These are phyloP conservation scores for Yponomeuta cagnagella DNA, from an alignment of 2,888 invertebrate genomes.

Conservation along the genomic window DNA sequence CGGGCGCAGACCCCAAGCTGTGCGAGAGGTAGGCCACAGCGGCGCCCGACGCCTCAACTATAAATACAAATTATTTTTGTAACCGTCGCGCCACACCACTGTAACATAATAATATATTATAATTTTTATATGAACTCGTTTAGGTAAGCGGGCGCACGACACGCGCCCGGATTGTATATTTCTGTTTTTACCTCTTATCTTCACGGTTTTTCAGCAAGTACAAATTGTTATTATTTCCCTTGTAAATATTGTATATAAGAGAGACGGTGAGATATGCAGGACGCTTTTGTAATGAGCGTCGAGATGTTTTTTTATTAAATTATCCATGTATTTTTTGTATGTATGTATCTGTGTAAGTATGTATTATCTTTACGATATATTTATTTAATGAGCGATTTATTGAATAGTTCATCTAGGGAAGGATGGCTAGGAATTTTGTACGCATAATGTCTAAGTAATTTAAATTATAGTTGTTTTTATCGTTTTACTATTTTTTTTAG, in stretches of 20 bases:
- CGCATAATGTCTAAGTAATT: constrained; percentile 68
- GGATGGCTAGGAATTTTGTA: constrained; percentile 65
- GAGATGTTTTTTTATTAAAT: constrained; percentile 24
- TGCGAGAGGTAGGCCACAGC: constrained; percentile 44
- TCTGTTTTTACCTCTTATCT: constrained; percentile 50
- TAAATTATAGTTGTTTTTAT: constrained; percentile 70
- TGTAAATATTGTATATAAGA: constrained; percentile 75
- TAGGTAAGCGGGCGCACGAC: not conserved
- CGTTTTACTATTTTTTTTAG: constrained; percentile 50
- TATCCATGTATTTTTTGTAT: constrained; percentile 53
- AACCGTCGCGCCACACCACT: constrained; percentile 38
- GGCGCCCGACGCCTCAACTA: constrained; percentile 20
- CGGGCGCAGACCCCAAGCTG: constrained; percentile 33
- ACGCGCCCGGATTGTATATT: constrained; percentile 52
- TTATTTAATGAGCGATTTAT: constrained; percentile 60
- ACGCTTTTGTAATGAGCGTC: constrained; percentile 44
- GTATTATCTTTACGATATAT: constrained; percentile 66
- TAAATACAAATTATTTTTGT: constrained; percentile 49
- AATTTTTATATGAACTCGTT: constrained; percentile 42
- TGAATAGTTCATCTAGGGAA: constrained; percentile 47
- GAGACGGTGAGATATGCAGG: constrained; percentile 38
- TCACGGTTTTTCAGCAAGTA: constrained; percentile 74
- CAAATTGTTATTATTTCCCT: constrained; percentile 74
- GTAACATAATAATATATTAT: constrained; percentile 40
- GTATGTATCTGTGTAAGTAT: constrained; percentile 50